Evolutionary conservation across 2,888 invertebrate species (phyloP), one percentile per base, ranked within the genome.

Genomic region (Noctua janthe): DNA sequence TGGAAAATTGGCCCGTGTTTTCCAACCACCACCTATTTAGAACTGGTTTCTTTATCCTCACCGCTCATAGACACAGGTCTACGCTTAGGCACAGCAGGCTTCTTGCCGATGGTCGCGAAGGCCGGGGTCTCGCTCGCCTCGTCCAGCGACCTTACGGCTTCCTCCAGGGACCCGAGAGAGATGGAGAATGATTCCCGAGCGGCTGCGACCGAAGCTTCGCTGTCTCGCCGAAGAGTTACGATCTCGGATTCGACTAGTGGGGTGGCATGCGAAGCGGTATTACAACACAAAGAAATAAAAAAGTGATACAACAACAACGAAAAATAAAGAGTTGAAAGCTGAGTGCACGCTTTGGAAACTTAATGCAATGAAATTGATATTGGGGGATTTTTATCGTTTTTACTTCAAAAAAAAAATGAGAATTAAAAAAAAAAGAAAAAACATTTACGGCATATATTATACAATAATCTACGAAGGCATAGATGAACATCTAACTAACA

Each of bases 41-140:
- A 64, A 66, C 66, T 39, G n/a, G 39, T 66, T 39, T 35, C 20
- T 39, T 20, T 69, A 69, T 69, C n/a, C 95, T 95, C 93, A 98
- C 97, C 97, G 93, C 97, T 96, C 97, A 97, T 97, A 77, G 97
- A 97, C 56, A 97, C 93, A 15, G 98, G 97, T 82, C 97, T 94
- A 81, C 97, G 94, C 88, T 97, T 97, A 0, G 97, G 97, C 85
- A 97, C 96, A 7, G 97, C 96, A 0, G 97, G 96, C 83, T 97
- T 97, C 92, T 96, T 97, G 80, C 95, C 96, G 67, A 97, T 93
- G 1, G 97, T 97, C 0, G 97, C 97, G 87, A 95, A 97, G 0
- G 96, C 86, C 0, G 96, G 96, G 0, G 94, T 89, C 64, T 97
- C 96, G 71, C 92, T 92, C 2, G 96, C 94, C 82, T 96, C 97